These are phyloP conservation scores for Anthoscopus minutus DNA, from an alignment of 2,113 vertebrate species.

Conservation along the genomic window DNA sequence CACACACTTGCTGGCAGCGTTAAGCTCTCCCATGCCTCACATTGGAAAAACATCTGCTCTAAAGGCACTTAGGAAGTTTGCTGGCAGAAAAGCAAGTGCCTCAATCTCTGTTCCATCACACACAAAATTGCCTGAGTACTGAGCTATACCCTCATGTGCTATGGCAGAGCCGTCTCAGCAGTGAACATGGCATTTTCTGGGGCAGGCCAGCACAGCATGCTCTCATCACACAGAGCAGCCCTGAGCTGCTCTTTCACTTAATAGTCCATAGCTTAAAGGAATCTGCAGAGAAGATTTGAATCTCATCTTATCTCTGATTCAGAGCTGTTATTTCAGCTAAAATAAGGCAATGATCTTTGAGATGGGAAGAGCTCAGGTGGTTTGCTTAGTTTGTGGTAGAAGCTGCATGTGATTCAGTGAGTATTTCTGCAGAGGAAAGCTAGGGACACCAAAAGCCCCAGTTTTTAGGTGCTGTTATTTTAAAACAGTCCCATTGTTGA, in stretches of 20 bases:
- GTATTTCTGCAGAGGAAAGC: not conserved
- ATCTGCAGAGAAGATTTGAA: not conserved
- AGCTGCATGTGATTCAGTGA: not conserved
- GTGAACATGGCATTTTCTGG: accelerated
- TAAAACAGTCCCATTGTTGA: not conserved
- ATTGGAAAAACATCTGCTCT: accelerated
- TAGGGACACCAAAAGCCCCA: not conserved
- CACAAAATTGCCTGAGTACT: not conserved
- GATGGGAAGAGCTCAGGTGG: not conserved
- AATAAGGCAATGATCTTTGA: not conserved
- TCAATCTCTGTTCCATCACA: not conserved
- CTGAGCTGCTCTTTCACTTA: not conserved
- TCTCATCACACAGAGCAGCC: not conserved
- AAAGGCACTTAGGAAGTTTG: not conserved
- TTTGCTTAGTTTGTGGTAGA: not conserved
- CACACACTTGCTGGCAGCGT: not conserved
- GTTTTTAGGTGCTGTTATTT: not conserved
- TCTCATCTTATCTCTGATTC: not conserved
- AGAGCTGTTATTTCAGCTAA: not conserved
- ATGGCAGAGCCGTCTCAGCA: not conserved
- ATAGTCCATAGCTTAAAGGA: not conserved
- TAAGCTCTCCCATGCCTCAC: not conserved
- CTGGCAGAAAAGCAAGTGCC: not conserved
- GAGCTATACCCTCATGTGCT: accelerated
- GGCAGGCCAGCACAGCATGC: not conserved